A percentile compares a stretch with the other conserved stretches of the same genome.
These are phyloP conservation scores for Kryptolebias ocellatus DNA, from an alignment of 2,797 vertebrate species.

Conservation along the genomic window DNA sequence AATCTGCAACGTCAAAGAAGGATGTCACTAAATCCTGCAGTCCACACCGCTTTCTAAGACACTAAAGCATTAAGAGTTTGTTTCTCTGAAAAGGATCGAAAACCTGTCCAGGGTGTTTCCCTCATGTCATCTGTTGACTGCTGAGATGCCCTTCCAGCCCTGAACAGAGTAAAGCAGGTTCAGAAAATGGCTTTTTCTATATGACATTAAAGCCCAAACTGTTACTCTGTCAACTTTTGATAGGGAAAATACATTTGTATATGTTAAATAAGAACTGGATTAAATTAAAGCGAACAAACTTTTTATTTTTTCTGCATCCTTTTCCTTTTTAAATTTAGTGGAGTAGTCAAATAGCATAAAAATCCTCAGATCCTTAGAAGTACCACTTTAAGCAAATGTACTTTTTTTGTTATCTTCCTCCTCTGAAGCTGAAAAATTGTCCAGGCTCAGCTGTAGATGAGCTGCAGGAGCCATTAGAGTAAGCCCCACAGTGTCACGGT, in stretches of 20 bases:
- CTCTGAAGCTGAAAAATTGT: slow-evolving; percentile 58
- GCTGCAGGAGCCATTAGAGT: slow-evolving; percentile 68
- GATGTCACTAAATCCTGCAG: neutral
- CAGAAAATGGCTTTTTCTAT: no score
- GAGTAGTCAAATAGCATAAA: neutral
- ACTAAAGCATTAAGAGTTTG: neutral
- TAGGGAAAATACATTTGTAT: no score
- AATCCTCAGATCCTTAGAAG: neutral
- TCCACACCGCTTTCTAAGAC: neutral
- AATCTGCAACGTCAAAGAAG: neutral
- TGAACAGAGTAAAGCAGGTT: no score
- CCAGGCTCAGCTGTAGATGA: slow-evolving; percentile 49
- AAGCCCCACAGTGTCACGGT: slow-evolving; percentile 70
- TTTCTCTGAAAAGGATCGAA: neutral
- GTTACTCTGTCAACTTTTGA: no score
- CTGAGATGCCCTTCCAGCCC: no score
- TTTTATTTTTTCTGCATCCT: neutral
- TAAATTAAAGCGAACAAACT: neutral
- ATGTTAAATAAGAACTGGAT: neutral
- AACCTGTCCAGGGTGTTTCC: neutral
- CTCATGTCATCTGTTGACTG: no score
- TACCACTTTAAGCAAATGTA: neutral
- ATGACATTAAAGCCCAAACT: no score
- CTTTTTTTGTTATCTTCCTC: slow-evolving; percentile 3
- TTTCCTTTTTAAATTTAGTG: neutral